Conservation (phyloP, 2,888 invertebrate species). For the Lymantria monacha region DNA sequence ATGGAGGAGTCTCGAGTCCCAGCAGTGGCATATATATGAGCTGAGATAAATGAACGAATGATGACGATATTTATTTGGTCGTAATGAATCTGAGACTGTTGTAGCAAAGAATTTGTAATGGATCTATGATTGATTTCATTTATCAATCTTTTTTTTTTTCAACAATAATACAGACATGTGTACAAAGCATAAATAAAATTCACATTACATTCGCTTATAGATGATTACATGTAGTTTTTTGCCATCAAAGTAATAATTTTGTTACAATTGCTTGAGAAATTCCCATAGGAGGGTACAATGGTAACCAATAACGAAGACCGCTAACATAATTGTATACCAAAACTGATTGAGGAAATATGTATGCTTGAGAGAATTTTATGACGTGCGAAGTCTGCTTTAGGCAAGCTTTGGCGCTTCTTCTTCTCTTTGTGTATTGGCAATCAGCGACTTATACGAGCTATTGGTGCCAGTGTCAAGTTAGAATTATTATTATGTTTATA, state of each 20-base stretch:
- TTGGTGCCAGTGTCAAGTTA: too few species aligned
- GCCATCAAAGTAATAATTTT: slow-evolving; percentile 41
- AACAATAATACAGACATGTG: neutral
- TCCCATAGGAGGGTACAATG: slow-evolving; percentile 30
- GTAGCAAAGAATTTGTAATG: too few species aligned
- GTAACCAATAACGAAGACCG: slow-evolving; percentile 16
- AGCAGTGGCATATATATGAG: too few species aligned
- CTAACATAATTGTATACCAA: slow-evolving; percentile 29
- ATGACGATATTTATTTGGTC: too few species aligned
- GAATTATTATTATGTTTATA: too few species aligned
- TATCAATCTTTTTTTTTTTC: neutral
- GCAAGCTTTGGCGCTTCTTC: too few species aligned
- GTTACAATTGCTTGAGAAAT: slow-evolving; percentile 40
- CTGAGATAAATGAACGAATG: too few species aligned
- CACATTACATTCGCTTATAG: slow-evolving; percentile 3
- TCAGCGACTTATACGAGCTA: too few species aligned
- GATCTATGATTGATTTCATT: too few species aligned
- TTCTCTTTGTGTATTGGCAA: too few species aligned
- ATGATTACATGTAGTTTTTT: slow-evolving; percentile 19
- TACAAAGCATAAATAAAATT: slow-evolving; percentile 10
- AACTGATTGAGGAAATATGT: slow-evolving; percentile 1
- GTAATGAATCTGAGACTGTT: too few species aligned
- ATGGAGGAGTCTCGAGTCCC: too few species aligned
- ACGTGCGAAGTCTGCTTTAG: neutral
- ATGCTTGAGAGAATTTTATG: neutral